A percentile compares a stretch with the other conserved stretches of the same genome.
Evolutionary conservation across 2,888 invertebrate species (phyloP).

Genomic region (Nasonia oneida): DNA sequence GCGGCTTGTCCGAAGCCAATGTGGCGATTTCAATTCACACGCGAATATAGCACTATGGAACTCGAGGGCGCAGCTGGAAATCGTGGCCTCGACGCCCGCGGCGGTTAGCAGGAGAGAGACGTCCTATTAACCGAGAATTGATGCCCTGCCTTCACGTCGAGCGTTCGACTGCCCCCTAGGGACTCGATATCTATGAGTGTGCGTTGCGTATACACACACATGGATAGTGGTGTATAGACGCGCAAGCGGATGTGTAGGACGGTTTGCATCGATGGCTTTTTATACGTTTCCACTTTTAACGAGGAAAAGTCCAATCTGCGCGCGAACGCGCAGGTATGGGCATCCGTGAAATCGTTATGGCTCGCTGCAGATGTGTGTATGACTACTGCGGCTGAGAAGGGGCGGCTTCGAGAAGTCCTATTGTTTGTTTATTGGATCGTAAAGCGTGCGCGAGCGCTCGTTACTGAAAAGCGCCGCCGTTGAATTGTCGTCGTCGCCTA

Average conservation of each 20-base stretch:
- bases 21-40: constrained; percentile 54
- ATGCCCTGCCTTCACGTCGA: constrained; percentile 35
- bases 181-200: neutral
- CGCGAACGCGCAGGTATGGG: neutral
- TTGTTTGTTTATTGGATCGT: constrained; percentile 69
- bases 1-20: neutral
- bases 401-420: constrained; percentile 44
- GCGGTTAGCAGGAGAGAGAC: constrained; percentile 18
- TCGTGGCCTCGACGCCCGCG: neutral
- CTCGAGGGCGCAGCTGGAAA: neutral
- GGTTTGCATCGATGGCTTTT: constrained; percentile 14
- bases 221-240: neutral
- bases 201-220: neutral
- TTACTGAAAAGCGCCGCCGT: constrained; percentile 40
- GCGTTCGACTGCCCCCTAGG: constrained; percentile 27
- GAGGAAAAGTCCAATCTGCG: constrained; percentile 67
- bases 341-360: constrained; percentile 61
- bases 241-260: neutral
- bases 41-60: constrained; percentile 22
- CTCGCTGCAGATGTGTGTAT: neutral
- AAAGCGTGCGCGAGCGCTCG: constrained; percentile 62
- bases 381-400: neutral
- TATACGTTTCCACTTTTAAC: constrained; percentile 61
- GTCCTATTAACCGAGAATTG: constrained; percentile 61
- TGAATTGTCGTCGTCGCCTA: constrained; percentile 9